Base-by-base conservation (phyloP, 1,140 invertebrate species). In the Diachasma alloeum region DNA sequence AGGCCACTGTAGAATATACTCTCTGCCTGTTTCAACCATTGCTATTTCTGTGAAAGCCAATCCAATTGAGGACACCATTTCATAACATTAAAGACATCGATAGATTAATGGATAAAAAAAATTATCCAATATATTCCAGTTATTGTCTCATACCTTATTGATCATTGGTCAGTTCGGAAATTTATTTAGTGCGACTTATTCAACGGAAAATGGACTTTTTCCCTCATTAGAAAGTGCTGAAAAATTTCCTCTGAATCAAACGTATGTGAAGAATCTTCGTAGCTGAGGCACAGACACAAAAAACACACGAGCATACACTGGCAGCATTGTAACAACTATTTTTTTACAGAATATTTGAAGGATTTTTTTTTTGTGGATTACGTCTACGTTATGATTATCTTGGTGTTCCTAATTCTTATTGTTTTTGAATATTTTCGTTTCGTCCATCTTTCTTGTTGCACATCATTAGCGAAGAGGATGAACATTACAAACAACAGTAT, bases 1-100 rank as follows among this genome's bases (percentile, higher is more conserved):
- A 78, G 89, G 87, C 91, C 91, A 91, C 82, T 91, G 90, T 70
- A 91, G 81, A 75, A 89, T 83, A 78, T 88, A 89, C 81, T 84
- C 82, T 81, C 84, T 84, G 63, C 77, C 70, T 75, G 74, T 85
- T 72, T 89, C 86, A 76, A 85, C 87, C 87, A 90, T 89, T 70
- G 73, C 48, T 77, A 79, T 75, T 75, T 75, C 78, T 77, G 72
- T 68, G 66, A 59, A 77, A 75, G 19, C 24, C 37, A 48, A 69
- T 10, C 4, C 17, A 70, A 74, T 63, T 67, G 72, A 75, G 66
- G 39, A 68, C 36, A 37, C 44, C 24, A 31, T 71, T 71, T 71
- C 37, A 39, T 22, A 44, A 22, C 37, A 70, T 42, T 22, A 24
- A 75, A 46, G 9, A 42, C 39, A 42, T 42, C 39, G 6, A 42